phyloP scores from a whole-genome alignment of 2,113 vertebrate species.

The crab-eating macaque (Macaca fascicularis) region DNA sequence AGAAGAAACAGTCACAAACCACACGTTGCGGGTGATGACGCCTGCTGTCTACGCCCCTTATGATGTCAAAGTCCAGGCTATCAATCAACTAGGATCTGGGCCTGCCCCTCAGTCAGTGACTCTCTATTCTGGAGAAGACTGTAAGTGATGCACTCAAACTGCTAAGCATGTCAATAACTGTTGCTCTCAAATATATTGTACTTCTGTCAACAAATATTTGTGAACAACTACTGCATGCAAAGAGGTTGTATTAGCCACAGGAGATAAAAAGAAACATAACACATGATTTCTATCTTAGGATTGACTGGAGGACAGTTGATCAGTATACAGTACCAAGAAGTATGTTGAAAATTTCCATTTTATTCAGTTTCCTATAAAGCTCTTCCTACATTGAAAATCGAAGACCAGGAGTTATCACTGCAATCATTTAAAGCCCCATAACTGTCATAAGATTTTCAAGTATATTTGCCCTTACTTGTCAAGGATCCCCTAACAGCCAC shows the following conservation, averaged over 20 bases:
- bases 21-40: conserved; percentile 89
- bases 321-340: not conserved
- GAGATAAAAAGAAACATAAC: not conserved
- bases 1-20: conserved; percentile 91
- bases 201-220: not conserved
- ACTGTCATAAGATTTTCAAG: not conserved
- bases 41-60: conserved; percentile 94
- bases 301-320: not conserved
- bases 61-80: conserved; percentile 93
- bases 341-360: not conserved
- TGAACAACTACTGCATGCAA: not conserved
- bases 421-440: not conserved
- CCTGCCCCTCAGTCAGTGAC: conserved; percentile 89
- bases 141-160: conserved; percentile 84
- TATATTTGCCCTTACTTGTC: not conserved
- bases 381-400: not conserved
- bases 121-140: conserved; percentile 95
- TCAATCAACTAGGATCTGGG: conserved; percentile 90
- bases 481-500: not conserved
- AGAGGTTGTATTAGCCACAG: not conserved
- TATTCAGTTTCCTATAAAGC: not conserved
- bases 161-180: not conserved
- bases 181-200: not conserved
- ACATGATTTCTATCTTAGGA: not conserved
- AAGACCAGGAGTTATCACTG: not conserved